Evolutionary conservation across 2,797 vertebrate species (phyloP).

Genomic region (Rhinichthys osculus): DNA sequence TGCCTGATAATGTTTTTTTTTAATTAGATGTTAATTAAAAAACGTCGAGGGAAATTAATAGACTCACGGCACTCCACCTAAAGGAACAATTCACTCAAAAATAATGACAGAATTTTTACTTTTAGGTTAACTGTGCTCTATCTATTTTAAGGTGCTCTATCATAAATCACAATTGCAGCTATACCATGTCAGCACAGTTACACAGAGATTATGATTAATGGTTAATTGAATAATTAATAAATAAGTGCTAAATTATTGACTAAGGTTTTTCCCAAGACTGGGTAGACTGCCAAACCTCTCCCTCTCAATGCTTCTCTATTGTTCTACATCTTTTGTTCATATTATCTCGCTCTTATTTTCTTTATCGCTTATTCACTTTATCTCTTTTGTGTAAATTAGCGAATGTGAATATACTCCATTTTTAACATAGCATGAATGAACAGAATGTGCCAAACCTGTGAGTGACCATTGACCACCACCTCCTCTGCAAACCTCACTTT

Average conservation of each 20-base stretch:
- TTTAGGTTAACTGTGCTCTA: not conserved
- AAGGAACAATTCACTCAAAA: not conserved
- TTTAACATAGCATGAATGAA: conserved; percentile 13
- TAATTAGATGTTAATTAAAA: conserved; percentile 20
- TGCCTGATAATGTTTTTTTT: conserved; percentile 6
- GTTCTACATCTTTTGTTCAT: conserved; percentile 12
- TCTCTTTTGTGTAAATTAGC: conserved; percentile 23
- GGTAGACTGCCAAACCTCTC: conserved; percentile 6
- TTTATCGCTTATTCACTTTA: conserved; percentile 11
- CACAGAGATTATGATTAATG: conserved; percentile 14
- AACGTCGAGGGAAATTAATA: not conserved
- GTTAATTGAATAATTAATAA: conserved; percentile 47
- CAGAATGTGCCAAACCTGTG: conserved; percentile 80
- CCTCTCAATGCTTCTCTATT: conserved; percentile 3
- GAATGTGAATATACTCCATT: not conserved
- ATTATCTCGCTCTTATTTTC: conserved; percentile 24
- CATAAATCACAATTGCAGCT: not conserved
- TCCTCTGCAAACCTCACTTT: conserved; percentile 97
- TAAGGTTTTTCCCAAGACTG: not conserved
- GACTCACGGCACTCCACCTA: not conserved
- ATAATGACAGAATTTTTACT: not conserved
- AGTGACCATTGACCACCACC: conserved; percentile 91
- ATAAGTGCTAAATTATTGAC: conserved; percentile 47
- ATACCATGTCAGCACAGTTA: not conserved
- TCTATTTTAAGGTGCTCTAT: not conserved